Base-by-base conservation (phyloP, 2,113 vertebrate genomes). In the Labeo catla region DNA sequence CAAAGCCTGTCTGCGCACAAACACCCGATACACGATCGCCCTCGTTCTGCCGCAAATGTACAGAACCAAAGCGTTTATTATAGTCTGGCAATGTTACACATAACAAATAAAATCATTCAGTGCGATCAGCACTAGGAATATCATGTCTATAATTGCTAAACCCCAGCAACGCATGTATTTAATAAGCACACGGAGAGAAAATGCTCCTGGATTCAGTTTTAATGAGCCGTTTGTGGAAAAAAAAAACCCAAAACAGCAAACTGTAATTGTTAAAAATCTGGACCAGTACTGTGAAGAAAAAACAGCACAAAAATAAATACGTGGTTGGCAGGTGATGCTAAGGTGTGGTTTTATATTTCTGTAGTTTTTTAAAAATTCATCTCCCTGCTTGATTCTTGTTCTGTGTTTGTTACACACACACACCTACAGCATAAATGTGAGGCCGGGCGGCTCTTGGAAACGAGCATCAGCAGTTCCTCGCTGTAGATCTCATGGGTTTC, bases 401-500 rank as follows among this genome's bases (percentile, higher is more conserved):
- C 77, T 63, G 54, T 23, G 79, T n/a, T 28, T 9, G 9, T 28
- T n/a, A 47, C 47, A 84, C 19, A 52, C 84, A 49, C 52, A 68
- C 76, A 72, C 63, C 84, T 76, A 86, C 63, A 10, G 47, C 47
- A 47, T 47, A 2, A 47, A 47, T 47, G 47, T 47, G 47, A 47
- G 47, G 47, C 47, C 47, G 47, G 39, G 47, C 8, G 47, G 47
- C 47, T 47, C 47, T 47, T 47, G 47, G 47, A 47, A 47, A 47
- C 6, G 47, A 28, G 65, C 39, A 49, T 61, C 59, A 61, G 59
- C 63, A 34, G 23, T 61, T 61, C 50, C 59, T 23, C 21, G 59
- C 59, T 63, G 21, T 63, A 11, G 8, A 66, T 83, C 82, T 74
- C 65, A 59, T 10, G 10, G 34, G 72, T n/a, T 73, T 88, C 85